Evolutionary conservation across 2,888 invertebrate genomes (phyloP), one percentile per base, ranked within the genome.

Genomic region (Dastarcus helophoroides): DNA sequence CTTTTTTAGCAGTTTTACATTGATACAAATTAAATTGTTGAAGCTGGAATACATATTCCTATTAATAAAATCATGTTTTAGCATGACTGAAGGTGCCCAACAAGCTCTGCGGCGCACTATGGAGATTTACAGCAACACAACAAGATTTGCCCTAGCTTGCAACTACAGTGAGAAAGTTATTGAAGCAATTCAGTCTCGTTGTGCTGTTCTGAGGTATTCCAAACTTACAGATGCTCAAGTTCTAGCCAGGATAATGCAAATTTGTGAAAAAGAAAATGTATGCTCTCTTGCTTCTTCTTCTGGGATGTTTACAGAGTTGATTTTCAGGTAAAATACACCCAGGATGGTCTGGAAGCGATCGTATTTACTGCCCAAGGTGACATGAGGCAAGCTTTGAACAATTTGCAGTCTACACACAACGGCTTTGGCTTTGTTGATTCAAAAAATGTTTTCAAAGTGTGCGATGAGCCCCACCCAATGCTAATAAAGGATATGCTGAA

Each of bases 61-160:
- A n/a, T n/a, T n/a, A n/a, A n/a, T n/a, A n/a, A n/a, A n/a, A n/a
- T n/a, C n/a, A 19, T 19, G 19, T 47, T 53, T 28, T 48, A 88
- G 94, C 57, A 98, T 99, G 98, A 98, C 98, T 0, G 95, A 95
- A 48, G 95, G 95, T 1, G 98, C 98, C 0, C 97, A 98, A 60
- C 95, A 97, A 60, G 98, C 98, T 0, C 64, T 98, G 31, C 73
- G 98, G 11, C 74, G 97, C 42, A 99, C 95, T 1, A 98, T 99
- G 97, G 98, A 99, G 65, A 76, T 97, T 37, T 97, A 93, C 63
- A 93, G 93, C 32, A 82, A 79, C 54, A 98, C 97, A 0, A 99
- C 98, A 0, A 69, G 98, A 37, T 98, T 99, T 63, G 95, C 95
- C 0, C 68, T 98, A 4, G 98, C 98, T 10, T 98, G 98, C 54